phyloP scores from a whole-genome alignment of 2,797 vertebrate genomes.

The Melanotaenia maccullochi region DNA sequence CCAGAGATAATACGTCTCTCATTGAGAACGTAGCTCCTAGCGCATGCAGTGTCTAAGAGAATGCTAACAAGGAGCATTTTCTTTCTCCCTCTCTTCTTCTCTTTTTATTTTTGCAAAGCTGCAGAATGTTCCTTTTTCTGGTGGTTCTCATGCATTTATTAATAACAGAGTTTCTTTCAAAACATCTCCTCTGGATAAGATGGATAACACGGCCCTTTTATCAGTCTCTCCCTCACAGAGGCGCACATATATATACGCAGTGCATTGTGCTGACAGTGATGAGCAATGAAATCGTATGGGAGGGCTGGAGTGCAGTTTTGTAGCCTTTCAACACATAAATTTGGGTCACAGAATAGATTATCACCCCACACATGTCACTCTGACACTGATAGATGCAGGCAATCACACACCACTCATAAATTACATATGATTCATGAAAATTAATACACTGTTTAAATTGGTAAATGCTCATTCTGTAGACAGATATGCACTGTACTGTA shows the following conservation, averaged over 20 bases:
- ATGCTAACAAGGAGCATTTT: conserved; percentile 69
- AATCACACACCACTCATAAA: conserved; percentile 69
- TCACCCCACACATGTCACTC: conserved; percentile 69
- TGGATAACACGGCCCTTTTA: conserved; percentile 78
- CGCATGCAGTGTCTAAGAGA: conserved; percentile 55
- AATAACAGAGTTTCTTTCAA: conserved; percentile 78
- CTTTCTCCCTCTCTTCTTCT: background rate
- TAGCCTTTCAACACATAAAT: conserved; percentile 77
- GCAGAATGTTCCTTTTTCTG: conserved; percentile 74
- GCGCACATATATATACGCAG: conserved; percentile 16
- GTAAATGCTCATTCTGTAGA: conserved; percentile 62
- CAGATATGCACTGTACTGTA: conserved; percentile 29
- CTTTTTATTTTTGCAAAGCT: conserved; percentile 70
- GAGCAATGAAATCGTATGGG: conserved; percentile 77
- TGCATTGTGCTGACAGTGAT: conserved; percentile 73
- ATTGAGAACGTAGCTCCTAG: conserved; percentile 70
- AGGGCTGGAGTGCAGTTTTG: conserved; percentile 67
- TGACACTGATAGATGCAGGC: conserved; percentile 68
- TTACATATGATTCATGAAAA: conserved; percentile 66
- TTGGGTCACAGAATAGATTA: conserved; percentile 81
- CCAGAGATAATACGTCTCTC: conserved; percentile 72
- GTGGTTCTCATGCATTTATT: conserved; percentile 81
- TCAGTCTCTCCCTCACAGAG: conserved; percentile 49
- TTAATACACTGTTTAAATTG: conserved; percentile 66
- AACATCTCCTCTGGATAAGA: conserved; percentile 80